These are phyloP conservation scores for Karalla daura DNA, from an alignment of 2,797 vertebrate genomes.

Conservation along the genomic window DNA sequence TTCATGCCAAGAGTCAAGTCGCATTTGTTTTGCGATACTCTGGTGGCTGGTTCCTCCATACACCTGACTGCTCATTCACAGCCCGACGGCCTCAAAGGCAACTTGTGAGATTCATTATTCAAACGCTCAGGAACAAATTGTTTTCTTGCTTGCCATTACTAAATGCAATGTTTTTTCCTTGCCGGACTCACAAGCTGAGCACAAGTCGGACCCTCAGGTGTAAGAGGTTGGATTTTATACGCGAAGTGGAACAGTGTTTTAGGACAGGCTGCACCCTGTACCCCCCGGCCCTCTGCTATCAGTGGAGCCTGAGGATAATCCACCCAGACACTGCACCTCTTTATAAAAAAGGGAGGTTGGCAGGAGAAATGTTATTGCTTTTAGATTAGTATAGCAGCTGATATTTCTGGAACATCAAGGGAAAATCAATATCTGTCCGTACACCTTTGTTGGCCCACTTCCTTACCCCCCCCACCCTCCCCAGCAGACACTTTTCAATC, in stretches of 20 bases:
- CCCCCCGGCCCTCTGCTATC: conserved; percentile 15
- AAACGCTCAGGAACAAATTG: conserved; percentile 52
- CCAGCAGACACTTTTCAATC: conserved; percentile 3
- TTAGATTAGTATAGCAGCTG: conserved; percentile 48
- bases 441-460: conserved; percentile 17
- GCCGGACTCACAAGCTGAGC: conserved; percentile 27
- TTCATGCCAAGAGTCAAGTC: conserved; percentile 50
- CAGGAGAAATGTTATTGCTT: conserved; percentile 42
- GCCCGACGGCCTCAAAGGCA: conserved; percentile 48
- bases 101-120: conserved; percentile 61
- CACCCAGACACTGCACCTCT: conserved; percentile 42
- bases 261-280: conserved; percentile 21
- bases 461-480: not conserved
- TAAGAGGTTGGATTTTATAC: conserved; percentile 33
- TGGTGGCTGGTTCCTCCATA: conserved; percentile 33
- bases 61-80: conserved; percentile 55
- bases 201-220: conserved; percentile 23
- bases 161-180: conserved; percentile 24
- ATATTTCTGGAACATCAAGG: conserved; percentile 51
- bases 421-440: conserved; percentile 44
- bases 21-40: conserved; percentile 53
- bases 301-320: conserved; percentile 40
- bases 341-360: conserved; percentile 26
- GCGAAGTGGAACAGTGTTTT: conserved; percentile 36
- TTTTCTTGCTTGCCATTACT: conserved; percentile 61